These are phyloP conservation scores for Euzophera pinguis DNA, from an alignment of 2,888 invertebrate species.

Conservation along the genomic window DNA sequence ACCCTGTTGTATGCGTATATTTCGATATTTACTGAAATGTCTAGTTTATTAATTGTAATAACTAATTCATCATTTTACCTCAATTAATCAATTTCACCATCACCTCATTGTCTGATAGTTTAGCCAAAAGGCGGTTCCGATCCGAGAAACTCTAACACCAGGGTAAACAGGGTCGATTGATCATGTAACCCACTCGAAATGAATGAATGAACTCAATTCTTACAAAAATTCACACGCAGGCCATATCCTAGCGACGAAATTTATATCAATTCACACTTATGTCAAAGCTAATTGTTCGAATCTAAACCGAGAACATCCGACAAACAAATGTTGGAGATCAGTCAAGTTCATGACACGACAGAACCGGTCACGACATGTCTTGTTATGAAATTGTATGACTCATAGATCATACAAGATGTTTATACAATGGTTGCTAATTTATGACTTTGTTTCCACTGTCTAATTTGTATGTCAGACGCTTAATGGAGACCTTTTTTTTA, in stretches of 20 bases:
- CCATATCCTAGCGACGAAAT: slow-evolving; percentile 25
- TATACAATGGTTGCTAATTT: slow-evolving; percentile 55
- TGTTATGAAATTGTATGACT: slow-evolving; percentile 60
- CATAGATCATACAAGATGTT: slow-evolving; percentile 43
- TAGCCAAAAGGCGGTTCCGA: too few species aligned
- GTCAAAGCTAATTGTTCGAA: slow-evolving; percentile 55
- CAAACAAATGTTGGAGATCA: slow-evolving; percentile 58
- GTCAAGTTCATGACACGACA: slow-evolving; percentile 67
- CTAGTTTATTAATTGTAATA: too few species aligned
- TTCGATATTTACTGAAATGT: too few species aligned
- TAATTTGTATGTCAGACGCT: not conserved
- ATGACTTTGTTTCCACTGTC: slow-evolving; percentile 35
- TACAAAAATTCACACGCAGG: slow-evolving; percentile 34
- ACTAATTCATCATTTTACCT: too few species aligned
- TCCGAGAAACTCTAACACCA: too few species aligned
- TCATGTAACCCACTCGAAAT: too few species aligned
- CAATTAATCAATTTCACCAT: too few species aligned
- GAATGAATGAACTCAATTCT: not conserved
- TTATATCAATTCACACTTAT: slow-evolving; percentile 36
- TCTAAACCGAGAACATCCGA: slow-evolving; percentile 50
- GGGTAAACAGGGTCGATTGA: too few species aligned
- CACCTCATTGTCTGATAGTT: too few species aligned
- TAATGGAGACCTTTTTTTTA: not conserved
- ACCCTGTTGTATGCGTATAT: too few species aligned
- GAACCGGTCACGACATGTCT: slow-evolving; percentile 72